Conservation (phyloP, 2,797 vertebrate genomes). For the Melanotaenia boesemani region DNA sequence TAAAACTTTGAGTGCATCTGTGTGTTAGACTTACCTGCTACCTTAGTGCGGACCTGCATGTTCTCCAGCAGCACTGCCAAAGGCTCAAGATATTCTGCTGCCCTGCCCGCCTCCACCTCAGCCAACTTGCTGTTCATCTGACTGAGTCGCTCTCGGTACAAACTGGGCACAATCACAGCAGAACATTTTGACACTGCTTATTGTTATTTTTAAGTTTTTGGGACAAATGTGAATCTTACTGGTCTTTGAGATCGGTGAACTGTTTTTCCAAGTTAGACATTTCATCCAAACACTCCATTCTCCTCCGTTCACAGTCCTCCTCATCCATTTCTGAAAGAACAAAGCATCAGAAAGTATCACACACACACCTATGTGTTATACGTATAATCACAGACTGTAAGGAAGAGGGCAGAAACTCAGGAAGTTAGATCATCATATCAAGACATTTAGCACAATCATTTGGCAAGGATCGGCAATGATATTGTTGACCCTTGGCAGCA, state of each 20-base stretch:
- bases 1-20: neutral
- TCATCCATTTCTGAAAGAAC: slow-evolving; percentile 95
- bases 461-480: neutral
- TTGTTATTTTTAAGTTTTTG: neutral
- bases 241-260: slow-evolving; percentile 98
- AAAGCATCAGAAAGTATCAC: neutral
- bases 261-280: slow-evolving; percentile 99
- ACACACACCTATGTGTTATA: neutral
- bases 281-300: slow-evolving; percentile 97
- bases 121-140: slow-evolving; percentile 96
- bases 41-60: slow-evolving; percentile 99
- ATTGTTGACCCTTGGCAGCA: neutral
- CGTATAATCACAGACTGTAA: neutral
- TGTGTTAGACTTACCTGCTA: slow-evolving; percentile 87
- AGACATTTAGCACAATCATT: neutral
- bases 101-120: slow-evolving; percentile 96
- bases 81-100: slow-evolving; percentile 96
- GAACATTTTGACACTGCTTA: neutral
- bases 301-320: slow-evolving; percentile 97
- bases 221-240: slow-evolving; percentile 84
- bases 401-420: neutral
- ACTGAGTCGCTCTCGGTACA: slow-evolving; percentile 96
- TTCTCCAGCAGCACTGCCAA: slow-evolving; percentile 97
- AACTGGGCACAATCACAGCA: slow-evolving; percentile 78
- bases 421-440: neutral